phyloP scores from a whole-genome alignment of 2,113 vertebrate genomes.

The Menidia beryllina region DNA sequence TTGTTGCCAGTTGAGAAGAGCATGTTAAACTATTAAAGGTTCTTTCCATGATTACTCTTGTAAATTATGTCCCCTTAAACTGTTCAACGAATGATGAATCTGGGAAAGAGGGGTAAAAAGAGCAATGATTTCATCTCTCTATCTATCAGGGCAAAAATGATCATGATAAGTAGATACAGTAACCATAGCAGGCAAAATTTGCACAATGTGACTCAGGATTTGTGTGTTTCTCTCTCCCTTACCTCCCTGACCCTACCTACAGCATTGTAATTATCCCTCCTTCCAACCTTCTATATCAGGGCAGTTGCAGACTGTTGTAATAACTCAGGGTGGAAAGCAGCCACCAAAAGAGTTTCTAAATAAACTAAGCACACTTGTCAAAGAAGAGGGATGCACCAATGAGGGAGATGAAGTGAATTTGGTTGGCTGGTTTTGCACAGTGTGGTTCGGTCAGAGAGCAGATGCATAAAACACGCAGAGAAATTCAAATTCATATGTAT shows the following conservation, averaged over 20 bases:
- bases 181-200: conserved; percentile 14
- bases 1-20: too few relatives aligned
- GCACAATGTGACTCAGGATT: not conserved
- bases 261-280: conserved; percentile 29
- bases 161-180: conserved; percentile 38
- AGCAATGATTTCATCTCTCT: conserved; percentile 11
- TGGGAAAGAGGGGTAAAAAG: not conserved
- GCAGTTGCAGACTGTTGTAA: conserved; percentile 8
- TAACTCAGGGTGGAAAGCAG: not conserved
- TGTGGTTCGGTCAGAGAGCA: conserved; percentile 13
- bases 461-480: not conserved
- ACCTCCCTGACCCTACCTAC: conserved; percentile 8
- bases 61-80: conserved; percentile 23
- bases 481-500: conserved; percentile 2
- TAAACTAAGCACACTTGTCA: not conserved
- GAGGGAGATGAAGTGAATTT: not conserved
- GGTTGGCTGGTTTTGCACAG: not conserved
- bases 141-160: conserved; percentile 29
- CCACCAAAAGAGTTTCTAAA: not conserved
- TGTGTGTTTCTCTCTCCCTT: not conserved
- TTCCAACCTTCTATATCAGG: conserved; percentile 20
- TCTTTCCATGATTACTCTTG: not conserved
- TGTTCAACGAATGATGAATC: conserved; percentile 11
- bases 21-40: too few relatives aligned
- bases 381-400: not conserved